Evolutionary conservation across 2,888 invertebrate genomes (phyloP).

Genomic region (Parnassius orleans): DNA sequence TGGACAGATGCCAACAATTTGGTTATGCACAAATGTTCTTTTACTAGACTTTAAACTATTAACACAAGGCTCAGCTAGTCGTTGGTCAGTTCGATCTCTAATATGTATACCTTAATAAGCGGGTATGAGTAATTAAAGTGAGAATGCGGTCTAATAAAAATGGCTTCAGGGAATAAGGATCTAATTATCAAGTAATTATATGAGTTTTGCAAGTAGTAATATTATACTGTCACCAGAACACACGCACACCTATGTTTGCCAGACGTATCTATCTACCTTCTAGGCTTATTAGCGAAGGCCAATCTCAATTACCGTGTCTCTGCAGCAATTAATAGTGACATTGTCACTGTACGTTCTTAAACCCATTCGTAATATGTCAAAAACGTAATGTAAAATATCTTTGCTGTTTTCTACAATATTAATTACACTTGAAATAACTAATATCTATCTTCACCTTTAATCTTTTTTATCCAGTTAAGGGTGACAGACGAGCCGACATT

Average conservation of each 20-base stretch:
- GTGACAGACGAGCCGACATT: too few relatives aligned
- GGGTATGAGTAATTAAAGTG: background rate
- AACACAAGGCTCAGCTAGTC: too few relatives aligned
- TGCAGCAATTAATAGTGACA: slow-evolving; percentile 61
- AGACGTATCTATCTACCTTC: slow-evolving; percentile 37
- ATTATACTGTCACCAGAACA: slow-evolving; percentile 15
- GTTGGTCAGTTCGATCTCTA: too few relatives aligned
- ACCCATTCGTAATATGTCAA: slow-evolving; percentile 2
- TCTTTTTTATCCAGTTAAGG: too few relatives aligned
- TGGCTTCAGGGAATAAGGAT: background rate
- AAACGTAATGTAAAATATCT: too few relatives aligned
- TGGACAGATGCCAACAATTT: too few relatives aligned
- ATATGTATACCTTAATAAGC: too few relatives aligned
- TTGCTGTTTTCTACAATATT: too few relatives aligned
- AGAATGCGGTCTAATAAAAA: background rate
- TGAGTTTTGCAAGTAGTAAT: slow-evolving; percentile 21
- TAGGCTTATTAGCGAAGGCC: slow-evolving; percentile 50
- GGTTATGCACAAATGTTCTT: too few relatives aligned
- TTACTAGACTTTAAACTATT: too few relatives aligned
- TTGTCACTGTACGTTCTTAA: slow-evolving; percentile 29
- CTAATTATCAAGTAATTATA: slow-evolving; percentile 7
- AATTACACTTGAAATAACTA: too few relatives aligned
- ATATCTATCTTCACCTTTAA: too few relatives aligned
- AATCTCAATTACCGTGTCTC: slow-evolving; percentile 58
- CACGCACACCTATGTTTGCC: slow-evolving; percentile 33